Base-by-base conservation (phyloP, 2,797 vertebrate genomes). In the Pseudocheirus occidentalis region DNA sequence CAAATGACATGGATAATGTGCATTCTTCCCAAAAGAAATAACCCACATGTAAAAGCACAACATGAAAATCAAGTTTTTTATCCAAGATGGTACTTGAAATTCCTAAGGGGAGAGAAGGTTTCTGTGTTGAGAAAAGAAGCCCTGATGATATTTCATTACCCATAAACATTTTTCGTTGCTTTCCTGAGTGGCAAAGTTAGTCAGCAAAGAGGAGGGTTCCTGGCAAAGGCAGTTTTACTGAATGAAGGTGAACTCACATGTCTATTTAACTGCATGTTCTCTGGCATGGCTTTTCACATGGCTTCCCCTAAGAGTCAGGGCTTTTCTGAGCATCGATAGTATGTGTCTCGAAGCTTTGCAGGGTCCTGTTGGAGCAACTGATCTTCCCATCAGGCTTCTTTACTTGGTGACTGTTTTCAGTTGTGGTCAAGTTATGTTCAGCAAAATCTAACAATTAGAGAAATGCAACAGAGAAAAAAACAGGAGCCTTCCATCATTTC, bases 41-140 rank as follows among this genome's bases (percentile, higher is more conserved):
- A 62, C 46, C 34, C 1, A 54, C 40, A 94, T 46, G 29, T 55
- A 62, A 89, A 93, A 93, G 54, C 55, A 73, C 93, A 87, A 40
- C 40, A 95, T 24, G 66, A 9, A 81, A 55, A 59, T 40, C 0
- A 28, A 73, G 14, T 91, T 94, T 97, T 97, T 92, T 28, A 94
- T 95, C 92, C 66, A 92, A 50, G 90, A 50, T 93, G 12, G 13
- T 94, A n/a, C 73, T 95, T 93, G 93, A 40, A 94, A 53, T 58
- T 91, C 92, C 34, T 92, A 73, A 73, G 16, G 87, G 27, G 1
- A 89, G 57, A 53, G 96, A 95, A 66, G 62, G 1, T 29, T 95
- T 94, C 40, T 92, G 46, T 73, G 16, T 52, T 58, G 29, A 50
- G n/a, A 73, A 18, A 73, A 73, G 66, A 40, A 73, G 40, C n/a